A percentile compares a stretch with the other conserved stretches of the same genome.
Evolutionary conservation across 2,888 invertebrate genomes (phyloP).

Genomic region (Micoletzkya japonica): DNA sequence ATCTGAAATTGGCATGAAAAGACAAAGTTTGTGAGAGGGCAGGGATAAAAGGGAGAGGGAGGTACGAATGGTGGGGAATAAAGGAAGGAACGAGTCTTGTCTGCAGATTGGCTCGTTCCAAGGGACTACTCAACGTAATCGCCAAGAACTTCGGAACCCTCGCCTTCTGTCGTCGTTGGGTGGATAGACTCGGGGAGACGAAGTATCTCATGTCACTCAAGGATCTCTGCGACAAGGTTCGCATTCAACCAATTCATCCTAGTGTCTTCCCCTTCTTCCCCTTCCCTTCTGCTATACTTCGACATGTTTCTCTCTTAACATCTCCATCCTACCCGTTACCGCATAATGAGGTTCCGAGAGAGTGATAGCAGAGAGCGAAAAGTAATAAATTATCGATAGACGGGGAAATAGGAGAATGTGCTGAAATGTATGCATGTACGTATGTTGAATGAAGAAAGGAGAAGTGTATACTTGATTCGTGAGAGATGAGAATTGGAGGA

Average conservation of each 20-base stretch:
- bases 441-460: too few species aligned
- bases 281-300: background rate
- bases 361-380: too few species aligned
- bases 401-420: too few species aligned
- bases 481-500: too few species aligned
- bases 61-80: background rate
- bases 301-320: background rate
- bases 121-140: slow-evolving; percentile 84
- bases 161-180: slow-evolving; percentile 97
- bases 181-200: slow-evolving; percentile 92
- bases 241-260: too few species aligned
- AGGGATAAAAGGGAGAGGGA: slow-evolving; percentile 1
- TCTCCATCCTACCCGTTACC: too few species aligned
- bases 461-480: too few species aligned
- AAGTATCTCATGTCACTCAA: slow-evolving; percentile 98
- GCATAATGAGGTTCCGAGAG: too few species aligned
- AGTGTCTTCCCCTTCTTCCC: too few species aligned
- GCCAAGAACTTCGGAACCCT: slow-evolving; percentile 96
- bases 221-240: slow-evolving; percentile 87
- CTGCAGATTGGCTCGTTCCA: slow-evolving; percentile 82
- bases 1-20: too few species aligned
- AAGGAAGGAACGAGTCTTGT: background rate
- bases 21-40: background rate
- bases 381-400: too few species aligned
- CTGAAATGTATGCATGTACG: too few species aligned